A percentile compares a stretch with the other conserved stretches of the same genome.
These are phyloP conservation scores for Pedicia rivosa DNA, from an alignment of 2,888 invertebrate genomes.

Conservation along the genomic window DNA sequence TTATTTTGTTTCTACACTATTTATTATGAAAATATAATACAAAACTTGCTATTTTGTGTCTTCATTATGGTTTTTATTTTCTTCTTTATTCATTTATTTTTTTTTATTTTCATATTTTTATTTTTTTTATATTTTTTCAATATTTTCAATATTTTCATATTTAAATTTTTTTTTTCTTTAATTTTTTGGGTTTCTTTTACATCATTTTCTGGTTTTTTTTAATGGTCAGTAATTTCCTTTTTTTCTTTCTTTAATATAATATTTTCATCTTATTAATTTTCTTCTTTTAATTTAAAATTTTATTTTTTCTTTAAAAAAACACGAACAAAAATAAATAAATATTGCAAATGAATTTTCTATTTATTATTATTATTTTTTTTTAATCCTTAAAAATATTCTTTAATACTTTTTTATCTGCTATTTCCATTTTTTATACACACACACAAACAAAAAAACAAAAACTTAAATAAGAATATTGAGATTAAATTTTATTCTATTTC, in stretches of 20 bases:
- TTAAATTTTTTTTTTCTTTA: conserved; percentile 7
- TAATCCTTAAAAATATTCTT: too few species aligned
- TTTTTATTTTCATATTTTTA: conserved; percentile 3
- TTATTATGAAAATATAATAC: conserved; percentile 26
- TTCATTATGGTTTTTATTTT: conserved; percentile 13
- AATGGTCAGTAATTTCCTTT: neutral
- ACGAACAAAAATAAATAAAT: too few species aligned
- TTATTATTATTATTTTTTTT: too few species aligned
- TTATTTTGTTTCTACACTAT: conserved; percentile 19
- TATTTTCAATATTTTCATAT: conserved; percentile 4
- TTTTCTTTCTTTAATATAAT: conserved; percentile 4
- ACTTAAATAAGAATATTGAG: too few species aligned
- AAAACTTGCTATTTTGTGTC: conserved; percentile 21
- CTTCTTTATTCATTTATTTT: conserved; percentile 8
- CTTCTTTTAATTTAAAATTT: neutral
- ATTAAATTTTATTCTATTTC: too few species aligned
- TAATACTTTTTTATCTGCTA: too few species aligned
- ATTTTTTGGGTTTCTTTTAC: neutral
- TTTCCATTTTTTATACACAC: too few species aligned
- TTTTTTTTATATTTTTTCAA: conserved; percentile 5
- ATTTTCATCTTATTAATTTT: neutral
- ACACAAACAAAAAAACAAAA: too few species aligned
- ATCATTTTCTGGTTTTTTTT: conserved; percentile 1
- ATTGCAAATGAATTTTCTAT: too few species aligned
- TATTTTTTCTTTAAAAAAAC: conserved; percentile 5